Evolutionary conservation across 2,888 invertebrate species (phyloP).

Genomic region (Baronia brevicornis): DNA sequence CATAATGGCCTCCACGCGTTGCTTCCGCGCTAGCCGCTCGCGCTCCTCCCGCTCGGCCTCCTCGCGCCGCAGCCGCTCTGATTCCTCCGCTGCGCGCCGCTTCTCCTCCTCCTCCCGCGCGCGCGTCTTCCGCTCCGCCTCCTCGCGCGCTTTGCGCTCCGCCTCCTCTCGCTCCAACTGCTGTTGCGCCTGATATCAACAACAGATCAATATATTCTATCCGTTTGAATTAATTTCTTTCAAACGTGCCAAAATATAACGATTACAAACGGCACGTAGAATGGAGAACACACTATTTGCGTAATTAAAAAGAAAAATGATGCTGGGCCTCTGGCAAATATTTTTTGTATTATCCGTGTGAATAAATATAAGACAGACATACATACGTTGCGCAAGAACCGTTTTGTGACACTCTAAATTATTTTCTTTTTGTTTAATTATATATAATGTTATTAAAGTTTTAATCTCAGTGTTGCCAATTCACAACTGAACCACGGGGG

Average conservation of each 20-base stretch:
- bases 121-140: slow-evolving; percentile 79
- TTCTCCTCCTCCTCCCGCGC: slow-evolving; percentile 82
- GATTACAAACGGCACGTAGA: no score
- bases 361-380: no score
- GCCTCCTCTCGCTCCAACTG: slow-evolving; percentile 79
- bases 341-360: background rate
- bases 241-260: background rate
- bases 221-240: background rate
- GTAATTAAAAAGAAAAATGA: no score
- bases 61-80: slow-evolving; percentile 87
- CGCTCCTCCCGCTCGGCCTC: slow-evolving; percentile 93
- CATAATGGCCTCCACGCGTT: slow-evolving; percentile 95
- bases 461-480: no score
- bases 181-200: slow-evolving; percentile 59
- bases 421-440: no score
- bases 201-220: no score
- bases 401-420: no score
- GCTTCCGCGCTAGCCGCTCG: slow-evolving; percentile 90
- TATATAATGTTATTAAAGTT: no score
- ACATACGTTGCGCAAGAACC: no score
- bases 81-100: slow-evolving; percentile 87
- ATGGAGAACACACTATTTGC: no score
- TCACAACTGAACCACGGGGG: no score
- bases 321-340: no score
- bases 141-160: slow-evolving; percentile 83